Base-by-base conservation (phyloP, 2,113 vertebrate genomes). In the Psettodes erumei region DNA sequence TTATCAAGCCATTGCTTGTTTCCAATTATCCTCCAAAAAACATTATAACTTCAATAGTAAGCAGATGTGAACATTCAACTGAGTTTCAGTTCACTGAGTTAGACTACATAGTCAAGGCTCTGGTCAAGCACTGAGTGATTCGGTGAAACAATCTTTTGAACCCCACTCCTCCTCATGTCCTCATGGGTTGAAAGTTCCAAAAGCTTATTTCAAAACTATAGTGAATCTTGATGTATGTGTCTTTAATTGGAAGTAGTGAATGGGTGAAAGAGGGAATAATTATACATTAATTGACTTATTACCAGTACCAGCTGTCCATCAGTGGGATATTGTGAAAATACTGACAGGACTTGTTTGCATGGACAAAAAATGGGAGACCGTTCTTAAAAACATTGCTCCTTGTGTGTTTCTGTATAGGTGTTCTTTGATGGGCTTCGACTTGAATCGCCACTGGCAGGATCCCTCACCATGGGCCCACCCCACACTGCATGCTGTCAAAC, bases 361-460 rank as follows among this genome's bases (percentile, higher is more conserved):
- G 25, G 59, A 59, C 28, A 38, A 62, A 16, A 69, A 15, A 66
- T 51, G 13, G n/a, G 6, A 16, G 38, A 10, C 55, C 7, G 13
- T 16, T 30, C 32, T 33, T 54, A 50, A 23, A 48, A 25, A 37
- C 50, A 15, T 19, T 0, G 63, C 45, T 60, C 48, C 27, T 33
- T 19, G 48, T 79, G 38, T 75, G 53, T 79, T 25, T 86, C 75
- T 87, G 1, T 66, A 65, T 91, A 99, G 97, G 93, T 99, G 96
- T 91, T 99, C 97, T 77, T 88, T 99, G 89, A 96, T 99, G 97
- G 97, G 98, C 3, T 98, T 99, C 30, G 97, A 99, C 90, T 93
- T 99, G 90, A 99, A 99, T 90, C 96, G 97, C 27, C 96, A 98
- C 91, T 99, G 98, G 97, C 95, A 96, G 79, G 97, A 98, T 81